Conservation (phyloP, 2,797 vertebrate species). For the Chelon labrosus region DNA sequence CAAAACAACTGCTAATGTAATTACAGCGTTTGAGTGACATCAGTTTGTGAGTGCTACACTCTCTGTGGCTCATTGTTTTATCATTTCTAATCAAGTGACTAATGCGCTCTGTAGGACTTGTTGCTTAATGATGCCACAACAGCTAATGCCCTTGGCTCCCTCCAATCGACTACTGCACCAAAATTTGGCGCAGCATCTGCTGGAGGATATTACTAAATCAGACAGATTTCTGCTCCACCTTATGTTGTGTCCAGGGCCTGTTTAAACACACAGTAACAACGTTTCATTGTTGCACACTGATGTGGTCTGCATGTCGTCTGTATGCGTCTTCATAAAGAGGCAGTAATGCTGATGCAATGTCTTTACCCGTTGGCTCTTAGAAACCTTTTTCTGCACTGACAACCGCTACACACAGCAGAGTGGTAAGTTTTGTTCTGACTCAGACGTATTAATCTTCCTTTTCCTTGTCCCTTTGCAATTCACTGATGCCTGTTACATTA, state of each 20-base stretch:
- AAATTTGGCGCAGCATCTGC: constrained; percentile 56
- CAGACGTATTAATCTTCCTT: constrained; percentile 64
- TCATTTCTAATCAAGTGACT: constrained; percentile 80
- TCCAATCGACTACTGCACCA: constrained; percentile 69
- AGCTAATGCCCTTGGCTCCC: constrained; percentile 68
- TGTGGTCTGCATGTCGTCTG: constrained; percentile 24
- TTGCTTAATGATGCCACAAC: constrained; percentile 76
- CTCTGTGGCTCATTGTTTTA: constrained; percentile 76
- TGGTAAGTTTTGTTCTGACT: constrained; percentile 74
- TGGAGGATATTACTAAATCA: constrained; percentile 70
- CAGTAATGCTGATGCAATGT: constrained; percentile 35
- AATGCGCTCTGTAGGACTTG: constrained; percentile 69
- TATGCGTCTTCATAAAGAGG: constrained; percentile 11
- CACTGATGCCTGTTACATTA: constrained; percentile 61
- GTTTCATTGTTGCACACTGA: constrained; percentile 50
- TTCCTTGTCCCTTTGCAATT: constrained; percentile 60
- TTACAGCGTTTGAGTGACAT: constrained; percentile 76
- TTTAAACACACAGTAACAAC: constrained; percentile 49
- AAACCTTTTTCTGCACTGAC: constrained; percentile 79
- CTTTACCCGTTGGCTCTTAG: constrained; percentile 68
- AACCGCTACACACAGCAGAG: constrained; percentile 71
- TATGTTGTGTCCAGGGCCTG: constrained; percentile 55
- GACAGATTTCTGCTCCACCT: constrained; percentile 77
- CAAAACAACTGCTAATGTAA: constrained; percentile 80
- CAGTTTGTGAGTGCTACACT: constrained; percentile 63